A percentile compares a stretch with the other conserved stretches of the same genome.
phyloP scores from a whole-genome alignment of 2,113 vertebrate species.

The Typhlomys cinereus region DNA sequence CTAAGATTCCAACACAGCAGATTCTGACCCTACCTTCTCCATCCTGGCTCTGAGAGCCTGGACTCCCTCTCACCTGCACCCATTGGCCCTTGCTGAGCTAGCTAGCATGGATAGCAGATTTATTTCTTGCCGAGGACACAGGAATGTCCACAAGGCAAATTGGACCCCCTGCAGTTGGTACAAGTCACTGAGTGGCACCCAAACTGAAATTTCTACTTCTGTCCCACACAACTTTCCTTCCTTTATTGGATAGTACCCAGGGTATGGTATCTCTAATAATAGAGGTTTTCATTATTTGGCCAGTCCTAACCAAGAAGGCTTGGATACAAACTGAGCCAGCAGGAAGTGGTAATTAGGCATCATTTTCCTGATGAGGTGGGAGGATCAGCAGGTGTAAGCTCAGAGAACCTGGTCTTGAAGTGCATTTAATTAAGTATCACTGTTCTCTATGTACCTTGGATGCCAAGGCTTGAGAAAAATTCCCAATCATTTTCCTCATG shows the following conservation, averaged over 20 bases:
- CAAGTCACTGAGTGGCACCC: not conserved
- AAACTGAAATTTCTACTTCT: not conserved
- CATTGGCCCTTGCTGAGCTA: not conserved
- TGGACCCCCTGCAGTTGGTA: not conserved
- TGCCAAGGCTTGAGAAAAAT: conserved; percentile 30
- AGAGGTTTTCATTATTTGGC: not conserved
- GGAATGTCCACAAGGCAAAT: not conserved
- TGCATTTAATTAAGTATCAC: conserved; percentile 66
- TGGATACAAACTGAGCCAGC: conserved; percentile 43
- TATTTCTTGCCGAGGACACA: not conserved
- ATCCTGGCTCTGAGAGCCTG: not conserved
- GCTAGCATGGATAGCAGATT: not conserved
- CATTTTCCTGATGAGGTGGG: conserved; percentile 42
- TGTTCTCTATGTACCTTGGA: conserved; percentile 58
- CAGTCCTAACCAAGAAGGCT: not conserved
- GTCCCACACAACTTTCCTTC: not conserved
- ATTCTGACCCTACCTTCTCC: not conserved
- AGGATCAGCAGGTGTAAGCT: conserved; percentile 50
- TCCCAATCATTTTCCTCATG: not conserved
- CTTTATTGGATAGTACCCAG: not conserved
- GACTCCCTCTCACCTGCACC: not conserved
- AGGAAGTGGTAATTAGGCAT: conserved; percentile 47
- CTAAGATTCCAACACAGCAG: not conserved
- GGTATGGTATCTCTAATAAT: not conserved
- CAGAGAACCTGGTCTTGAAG: conserved; percentile 50